These are phyloP conservation scores for Rapana venosa DNA, from an alignment of 2,888 invertebrate genomes.

Conservation along the genomic window DNA sequence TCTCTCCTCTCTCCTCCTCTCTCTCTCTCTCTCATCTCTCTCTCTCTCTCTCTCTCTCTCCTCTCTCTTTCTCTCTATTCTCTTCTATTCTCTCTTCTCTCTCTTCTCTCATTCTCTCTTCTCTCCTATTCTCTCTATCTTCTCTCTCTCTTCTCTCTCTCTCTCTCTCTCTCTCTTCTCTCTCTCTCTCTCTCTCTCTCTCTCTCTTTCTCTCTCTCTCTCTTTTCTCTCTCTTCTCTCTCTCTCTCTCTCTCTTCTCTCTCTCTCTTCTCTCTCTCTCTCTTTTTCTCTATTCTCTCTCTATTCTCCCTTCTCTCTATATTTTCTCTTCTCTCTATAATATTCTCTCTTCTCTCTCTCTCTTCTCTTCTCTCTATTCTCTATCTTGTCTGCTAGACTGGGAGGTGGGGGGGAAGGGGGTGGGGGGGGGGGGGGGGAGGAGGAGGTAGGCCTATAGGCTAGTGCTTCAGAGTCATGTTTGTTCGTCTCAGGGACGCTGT, in stretches of 20 bases:
- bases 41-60: neutral
- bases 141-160: neutral
- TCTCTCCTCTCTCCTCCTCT: too few species aligned
- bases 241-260: too few species aligned
- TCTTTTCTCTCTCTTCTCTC: too few species aligned
- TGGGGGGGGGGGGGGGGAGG: neutral
- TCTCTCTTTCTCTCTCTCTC: neutral
- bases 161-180: too few species aligned
- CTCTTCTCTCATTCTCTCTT: neutral
- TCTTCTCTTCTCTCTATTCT: neutral
- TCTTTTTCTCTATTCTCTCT: too few species aligned
- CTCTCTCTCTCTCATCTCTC: too few species aligned
- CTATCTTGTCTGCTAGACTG: neutral
- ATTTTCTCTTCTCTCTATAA: neutral
- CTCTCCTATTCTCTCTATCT: neutral
- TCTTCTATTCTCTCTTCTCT: neutral
- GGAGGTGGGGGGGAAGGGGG: neutral
- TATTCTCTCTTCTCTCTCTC: neutral
- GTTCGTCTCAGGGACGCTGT: slow-evolving; percentile 3
- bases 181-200: neutral
- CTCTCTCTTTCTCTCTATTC: neutral
- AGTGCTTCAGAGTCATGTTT: neutral
- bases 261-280: too few species aligned
- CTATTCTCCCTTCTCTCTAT: too few species aligned
- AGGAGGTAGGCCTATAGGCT: too few species aligned